phyloP scores from a whole-genome alignment of 2,113 vertebrate species.

The Scartelaos histophorus region DNA sequence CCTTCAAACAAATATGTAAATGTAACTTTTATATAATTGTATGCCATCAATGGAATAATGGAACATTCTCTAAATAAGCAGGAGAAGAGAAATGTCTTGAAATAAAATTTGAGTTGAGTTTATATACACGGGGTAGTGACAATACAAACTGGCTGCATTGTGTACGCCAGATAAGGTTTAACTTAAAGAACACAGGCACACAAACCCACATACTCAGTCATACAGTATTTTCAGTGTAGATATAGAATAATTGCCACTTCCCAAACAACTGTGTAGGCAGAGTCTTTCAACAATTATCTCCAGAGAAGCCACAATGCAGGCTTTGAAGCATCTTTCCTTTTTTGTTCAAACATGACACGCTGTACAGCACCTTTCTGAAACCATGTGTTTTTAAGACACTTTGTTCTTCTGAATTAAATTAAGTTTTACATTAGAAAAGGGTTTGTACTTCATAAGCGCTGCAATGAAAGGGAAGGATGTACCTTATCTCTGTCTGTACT shows the following conservation, averaged over 20 bases:
- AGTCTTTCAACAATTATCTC: constrained; percentile 16
- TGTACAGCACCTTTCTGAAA: constrained; percentile 54
- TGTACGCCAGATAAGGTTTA: neutral
- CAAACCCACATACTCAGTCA: neutral
- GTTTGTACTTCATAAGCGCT: constrained; percentile 66
- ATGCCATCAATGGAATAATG: no score
- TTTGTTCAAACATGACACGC: constrained; percentile 55
- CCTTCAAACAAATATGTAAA: no score
- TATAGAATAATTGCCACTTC: constrained; percentile 7
- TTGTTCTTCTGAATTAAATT: constrained; percentile 73
- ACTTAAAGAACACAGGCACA: neutral
- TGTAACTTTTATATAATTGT: no score
- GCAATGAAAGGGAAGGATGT: constrained; percentile 66
- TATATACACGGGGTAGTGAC: no score
- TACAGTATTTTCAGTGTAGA: neutral
- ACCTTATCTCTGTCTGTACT: constrained; percentile 74
- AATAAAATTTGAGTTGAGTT: no score
- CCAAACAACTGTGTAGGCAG: constrained; percentile 13
- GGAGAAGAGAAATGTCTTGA: no score
- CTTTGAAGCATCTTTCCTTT: constrained; percentile 49
- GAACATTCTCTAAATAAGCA: no score
- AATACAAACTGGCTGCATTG: neutral
- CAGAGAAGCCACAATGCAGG: constrained; percentile 20
- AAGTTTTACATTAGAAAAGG: constrained; percentile 65
- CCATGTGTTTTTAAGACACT: constrained; percentile 54